Percentiles rank a stretch among this genome's conserved stretches.
phyloP scores from a whole-genome alignment of 2,797 vertebrate genomes.

The Coilia nasus region DNA sequence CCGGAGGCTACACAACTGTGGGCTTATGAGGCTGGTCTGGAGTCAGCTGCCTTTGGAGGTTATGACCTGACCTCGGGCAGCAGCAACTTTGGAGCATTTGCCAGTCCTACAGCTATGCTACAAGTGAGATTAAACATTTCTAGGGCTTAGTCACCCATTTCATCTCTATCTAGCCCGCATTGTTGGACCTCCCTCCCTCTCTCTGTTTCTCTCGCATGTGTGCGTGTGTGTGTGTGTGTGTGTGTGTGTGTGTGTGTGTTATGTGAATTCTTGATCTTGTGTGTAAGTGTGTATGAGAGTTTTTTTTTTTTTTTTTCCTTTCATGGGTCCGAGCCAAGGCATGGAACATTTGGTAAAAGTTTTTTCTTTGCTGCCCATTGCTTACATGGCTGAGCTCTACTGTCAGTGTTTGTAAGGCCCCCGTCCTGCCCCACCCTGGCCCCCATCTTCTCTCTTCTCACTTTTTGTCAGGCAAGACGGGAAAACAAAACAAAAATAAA shows the following conservation, averaged over 20 bases:
- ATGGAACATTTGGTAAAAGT: background rate
- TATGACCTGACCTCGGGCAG: slow-evolving; percentile 11
- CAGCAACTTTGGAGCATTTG: background rate
- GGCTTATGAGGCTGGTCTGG: background rate
- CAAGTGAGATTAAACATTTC: slow-evolving; percentile 17
- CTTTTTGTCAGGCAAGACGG: slow-evolving; percentile 45
- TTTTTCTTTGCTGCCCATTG: slow-evolving; percentile 9
- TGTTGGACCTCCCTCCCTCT: background rate
- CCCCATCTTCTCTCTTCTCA: background rate
- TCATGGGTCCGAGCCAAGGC: background rate
- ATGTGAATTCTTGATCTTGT: background rate
- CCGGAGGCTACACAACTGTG: background rate
- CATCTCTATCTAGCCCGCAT: background rate
- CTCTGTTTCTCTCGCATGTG: background rate
- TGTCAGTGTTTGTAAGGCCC: slow-evolving; percentile 5
- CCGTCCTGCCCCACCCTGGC: background rate
- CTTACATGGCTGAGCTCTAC: background rate
- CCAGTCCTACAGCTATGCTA: background rate
- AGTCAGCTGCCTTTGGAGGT: slow-evolving; percentile 3
- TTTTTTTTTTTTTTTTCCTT: background rate
- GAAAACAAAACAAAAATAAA: slow-evolving; percentile 77
- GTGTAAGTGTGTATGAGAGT: background rate
- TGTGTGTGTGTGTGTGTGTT: background rate
- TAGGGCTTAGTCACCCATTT: slow-evolving; percentile 17
- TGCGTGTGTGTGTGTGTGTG: background rate